These are phyloP conservation scores for Dryococelus australis DNA, from an alignment of 2,888 invertebrate species.

Conservation along the genomic window DNA sequence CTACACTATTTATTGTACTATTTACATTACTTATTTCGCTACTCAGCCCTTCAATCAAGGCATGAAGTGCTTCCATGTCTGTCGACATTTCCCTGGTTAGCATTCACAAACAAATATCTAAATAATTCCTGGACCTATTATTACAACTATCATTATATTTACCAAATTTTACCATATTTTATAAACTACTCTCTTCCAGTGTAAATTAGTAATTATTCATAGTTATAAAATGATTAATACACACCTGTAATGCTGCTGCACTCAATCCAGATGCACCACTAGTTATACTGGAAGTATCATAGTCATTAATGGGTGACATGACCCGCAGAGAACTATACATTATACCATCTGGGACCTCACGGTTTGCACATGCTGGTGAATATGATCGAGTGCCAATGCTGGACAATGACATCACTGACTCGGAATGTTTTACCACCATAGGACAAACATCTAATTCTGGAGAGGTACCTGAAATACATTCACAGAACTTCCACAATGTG, in stretches of 20 bases:
- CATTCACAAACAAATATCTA: too few species aligned
- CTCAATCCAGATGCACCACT: constrained; percentile 60
- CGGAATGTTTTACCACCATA: background rate
- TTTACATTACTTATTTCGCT: too few species aligned
- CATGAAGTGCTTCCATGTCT: too few species aligned
- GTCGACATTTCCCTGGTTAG: too few species aligned
- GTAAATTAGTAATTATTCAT: too few species aligned
- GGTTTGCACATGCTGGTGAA: background rate
- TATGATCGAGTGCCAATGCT: background rate
- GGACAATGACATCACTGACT: constrained; percentile 7
- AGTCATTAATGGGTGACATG: constrained; percentile 35
- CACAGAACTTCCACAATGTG: background rate
- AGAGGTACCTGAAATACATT: background rate
- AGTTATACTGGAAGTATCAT: constrained; percentile 60
- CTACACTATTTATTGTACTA: too few species aligned
- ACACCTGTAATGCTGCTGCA: constrained; percentile 64
- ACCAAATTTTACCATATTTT: too few species aligned
- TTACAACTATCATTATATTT: too few species aligned
- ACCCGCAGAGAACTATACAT: background rate
- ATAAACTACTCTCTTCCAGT: too few species aligned
- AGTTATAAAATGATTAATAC: background rate
- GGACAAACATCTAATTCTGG: background rate
- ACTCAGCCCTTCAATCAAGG: too few species aligned
- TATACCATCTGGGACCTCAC: background rate
- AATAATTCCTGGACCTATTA: too few species aligned